Conservation (phyloP, 2,113 vertebrate genomes). For the Sterna hirundo region DNA sequence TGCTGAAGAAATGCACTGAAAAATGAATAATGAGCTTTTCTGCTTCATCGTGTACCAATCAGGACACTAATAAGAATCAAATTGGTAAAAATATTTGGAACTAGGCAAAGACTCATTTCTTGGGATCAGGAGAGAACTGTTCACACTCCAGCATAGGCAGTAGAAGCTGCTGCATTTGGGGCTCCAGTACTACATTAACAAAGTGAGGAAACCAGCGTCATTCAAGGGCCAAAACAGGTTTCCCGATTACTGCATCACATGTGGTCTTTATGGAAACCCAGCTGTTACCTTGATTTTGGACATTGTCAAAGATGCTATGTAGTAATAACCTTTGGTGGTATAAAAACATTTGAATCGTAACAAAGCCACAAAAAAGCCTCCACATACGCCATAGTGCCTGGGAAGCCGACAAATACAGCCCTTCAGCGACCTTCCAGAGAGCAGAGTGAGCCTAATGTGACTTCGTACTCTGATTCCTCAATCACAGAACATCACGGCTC, state of each 20-base stretch:
- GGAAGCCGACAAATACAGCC: neutral
- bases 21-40: neutral
- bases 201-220: neutral
- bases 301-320: neutral
- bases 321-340: neutral
- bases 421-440: neutral
- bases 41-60: neutral
- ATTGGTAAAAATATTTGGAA: neutral
- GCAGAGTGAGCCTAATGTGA: neutral
- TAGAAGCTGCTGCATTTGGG: neutral
- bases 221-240: neutral
- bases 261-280: neutral
- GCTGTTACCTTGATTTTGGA: neutral
- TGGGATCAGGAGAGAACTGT: neutral
- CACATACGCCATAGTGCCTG: neutral
- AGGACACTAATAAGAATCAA: neutral
- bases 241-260: neutral
- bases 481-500: fast-evolving
- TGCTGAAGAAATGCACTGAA: neutral
- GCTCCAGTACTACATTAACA: neutral
- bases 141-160: neutral
- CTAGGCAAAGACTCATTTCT: neutral
- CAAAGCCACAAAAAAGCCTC: neutral
- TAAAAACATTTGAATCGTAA: neutral
- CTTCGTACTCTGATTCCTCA: neutral